Evolutionary conservation across 2,888 invertebrate species (phyloP).

Genomic region (Pristionchus entomophagus): DNA sequence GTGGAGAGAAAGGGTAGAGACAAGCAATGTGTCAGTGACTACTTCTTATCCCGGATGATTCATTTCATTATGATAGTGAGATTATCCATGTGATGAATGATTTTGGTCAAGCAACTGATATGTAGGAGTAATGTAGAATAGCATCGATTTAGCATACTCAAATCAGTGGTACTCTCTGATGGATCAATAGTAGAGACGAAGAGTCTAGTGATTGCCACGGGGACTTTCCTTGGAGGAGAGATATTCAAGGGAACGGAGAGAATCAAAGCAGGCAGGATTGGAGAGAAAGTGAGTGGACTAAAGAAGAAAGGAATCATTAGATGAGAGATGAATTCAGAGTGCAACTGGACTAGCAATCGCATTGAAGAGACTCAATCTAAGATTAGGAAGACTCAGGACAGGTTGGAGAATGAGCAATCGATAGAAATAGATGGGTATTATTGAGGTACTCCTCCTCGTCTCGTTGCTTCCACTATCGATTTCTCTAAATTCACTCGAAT

Average conservation of each 20-base stretch:
- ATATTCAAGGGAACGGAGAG: slow-evolving; percentile 87
- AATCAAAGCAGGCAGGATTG: slow-evolving; percentile 83
- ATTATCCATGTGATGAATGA: too few relatives aligned
- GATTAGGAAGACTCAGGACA: slow-evolving; percentile 87
- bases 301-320: neutral
- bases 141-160: neutral
- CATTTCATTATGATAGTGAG: too few relatives aligned
- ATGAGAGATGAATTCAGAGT: slow-evolving; percentile 59
- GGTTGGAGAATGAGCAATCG: slow-evolving; percentile 75
- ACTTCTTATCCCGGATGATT: too few relatives aligned
- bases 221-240: slow-evolving; percentile 89
- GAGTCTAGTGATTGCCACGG: slow-evolving; percentile 88
- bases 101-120: neutral
- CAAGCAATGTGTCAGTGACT: slow-evolving; percentile 7
- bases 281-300: slow-evolving; percentile 60
- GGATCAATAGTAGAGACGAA: slow-evolving; percentile 77
- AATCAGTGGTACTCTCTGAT: slow-evolving; percentile 42
- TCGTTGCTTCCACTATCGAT: slow-evolving; percentile 62
- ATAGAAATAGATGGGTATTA: neutral
- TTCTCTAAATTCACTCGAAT: slow-evolving; percentile 66
- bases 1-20: slow-evolving; percentile 77
- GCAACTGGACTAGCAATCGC: slow-evolving; percentile 70
- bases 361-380: slow-evolving; percentile 78
- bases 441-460: slow-evolving; percentile 45
- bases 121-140: neutral